phyloP scores from a whole-genome alignment of 2,888 invertebrate genomes.

The Hedychridium roseum region DNA sequence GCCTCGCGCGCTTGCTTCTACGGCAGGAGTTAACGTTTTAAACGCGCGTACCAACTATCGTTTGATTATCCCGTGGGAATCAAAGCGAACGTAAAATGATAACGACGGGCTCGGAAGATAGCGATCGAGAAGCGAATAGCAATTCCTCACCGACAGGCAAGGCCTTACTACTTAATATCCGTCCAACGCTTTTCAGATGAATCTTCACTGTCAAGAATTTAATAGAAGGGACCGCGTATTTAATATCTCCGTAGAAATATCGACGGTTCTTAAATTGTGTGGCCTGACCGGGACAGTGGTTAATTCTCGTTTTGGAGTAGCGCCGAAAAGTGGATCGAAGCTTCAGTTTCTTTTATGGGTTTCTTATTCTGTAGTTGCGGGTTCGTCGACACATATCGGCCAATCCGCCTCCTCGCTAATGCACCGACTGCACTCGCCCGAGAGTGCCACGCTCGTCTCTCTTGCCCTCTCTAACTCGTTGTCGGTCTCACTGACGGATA shows the following conservation, averaged over 20 bases:
- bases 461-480: background rate
- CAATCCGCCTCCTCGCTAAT: slow-evolving; percentile 1
- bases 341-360: slow-evolving; percentile 1
- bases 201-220: too few relatives aligned
- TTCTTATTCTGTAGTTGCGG: slow-evolving; percentile 3
- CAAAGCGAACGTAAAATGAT: background rate
- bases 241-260: too few relatives aligned
- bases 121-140: background rate
- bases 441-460: background rate
- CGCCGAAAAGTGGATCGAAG: background rate
- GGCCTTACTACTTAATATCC: too few relatives aligned
- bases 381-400: slow-evolving; percentile 1
- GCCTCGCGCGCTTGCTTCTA: background rate
- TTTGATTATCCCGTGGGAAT: slow-evolving; percentile 1
- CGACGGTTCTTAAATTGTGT: too few relatives aligned
- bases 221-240: too few relatives aligned
- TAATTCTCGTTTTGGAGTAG: too few relatives aligned
- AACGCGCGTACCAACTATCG: too few relatives aligned
- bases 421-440: background rate
- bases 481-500: background rate
- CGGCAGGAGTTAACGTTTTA: too few relatives aligned
- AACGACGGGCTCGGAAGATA: slow-evolving; percentile 1
- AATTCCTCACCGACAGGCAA: too few relatives aligned
- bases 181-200: too few relatives aligned
- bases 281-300: slow-evolving; percentile 1